A percentile compares a stretch with the other conserved stretches of the same genome.
phyloP scores from a whole-genome alignment of 2,888 invertebrate genomes.

The Argynnis bischoffii region DNA sequence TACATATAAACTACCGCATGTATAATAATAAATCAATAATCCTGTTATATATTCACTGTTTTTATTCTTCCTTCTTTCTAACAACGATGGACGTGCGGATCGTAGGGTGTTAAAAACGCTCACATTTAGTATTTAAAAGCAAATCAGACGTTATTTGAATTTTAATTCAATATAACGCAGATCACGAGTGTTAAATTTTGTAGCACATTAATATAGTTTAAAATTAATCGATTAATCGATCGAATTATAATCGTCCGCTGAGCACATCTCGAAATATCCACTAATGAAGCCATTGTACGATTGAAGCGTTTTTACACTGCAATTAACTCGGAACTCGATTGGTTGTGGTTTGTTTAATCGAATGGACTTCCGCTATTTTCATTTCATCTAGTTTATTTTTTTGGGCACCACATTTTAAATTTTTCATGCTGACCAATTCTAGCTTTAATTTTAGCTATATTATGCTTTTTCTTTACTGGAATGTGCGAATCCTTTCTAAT shows the following conservation, averaged over 20 bases:
- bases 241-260: conserved; percentile 52
- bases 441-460: not conserved
- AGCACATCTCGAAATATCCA: conserved; percentile 40
- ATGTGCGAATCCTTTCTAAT: no score
- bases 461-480: no score
- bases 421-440: not conserved
- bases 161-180: not conserved
- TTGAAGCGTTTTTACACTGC: conserved; percentile 44
- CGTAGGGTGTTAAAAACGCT: no score
- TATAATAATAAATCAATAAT: no score
- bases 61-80: no score
- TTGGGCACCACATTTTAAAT: conserved; percentile 1
- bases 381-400: conserved; percentile 22
- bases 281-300: conserved; percentile 47
- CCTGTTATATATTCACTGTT: no score
- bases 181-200: conserved; percentile 2
- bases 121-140: no score
- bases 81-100: no score
- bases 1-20: no score
- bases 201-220: conserved; percentile 17
- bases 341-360: conserved; percentile 52
- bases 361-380: conserved; percentile 20
- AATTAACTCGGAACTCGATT: conserved; percentile 47
- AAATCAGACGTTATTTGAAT: not conserved
- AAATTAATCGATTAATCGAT: conserved; percentile 48